A percentile compares a stretch with the other conserved stretches of the same genome.
These are phyloP conservation scores for Saccostrea glomerata DNA, from an alignment of 1,140 invertebrate species.

Conservation along the genomic window DNA sequence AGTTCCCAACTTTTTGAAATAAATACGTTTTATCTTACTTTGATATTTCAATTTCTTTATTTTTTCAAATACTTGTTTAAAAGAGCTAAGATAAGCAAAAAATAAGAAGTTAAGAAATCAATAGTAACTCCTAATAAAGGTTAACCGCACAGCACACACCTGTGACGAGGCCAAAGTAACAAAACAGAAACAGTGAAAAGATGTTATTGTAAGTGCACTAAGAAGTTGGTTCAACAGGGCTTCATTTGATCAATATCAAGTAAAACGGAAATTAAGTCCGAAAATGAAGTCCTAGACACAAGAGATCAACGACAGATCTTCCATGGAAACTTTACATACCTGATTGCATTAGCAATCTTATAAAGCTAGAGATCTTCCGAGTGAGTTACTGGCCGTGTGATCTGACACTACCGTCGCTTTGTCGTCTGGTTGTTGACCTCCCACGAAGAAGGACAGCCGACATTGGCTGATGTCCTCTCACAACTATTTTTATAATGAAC, in stretches of 20 bases:
- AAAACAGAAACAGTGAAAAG: background rate
- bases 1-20: too few species aligned
- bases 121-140: too few species aligned
- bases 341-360: constrained; percentile 30
- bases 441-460: background rate
- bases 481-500: too few species aligned
- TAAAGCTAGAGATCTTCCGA: background rate
- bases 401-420: background rate
- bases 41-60: too few species aligned
- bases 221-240: background rate
- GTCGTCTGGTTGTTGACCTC: background rate
- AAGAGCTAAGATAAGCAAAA: too few species aligned
- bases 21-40: too few species aligned
- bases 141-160: background rate
- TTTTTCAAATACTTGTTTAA: too few species aligned
- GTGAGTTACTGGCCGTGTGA: background rate
- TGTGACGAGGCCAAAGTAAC: background rate
- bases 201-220: background rate
- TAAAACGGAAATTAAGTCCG: constrained; percentile 27
- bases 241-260: background rate
- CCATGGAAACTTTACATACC: background rate
- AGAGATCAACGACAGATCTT: background rate
- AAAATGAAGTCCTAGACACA: constrained; percentile 7
- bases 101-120: too few species aligned
- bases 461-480: background rate